These are phyloP conservation scores for Balearica regulorum DNA, from an alignment of 2,797 vertebrate genomes.

Conservation along the genomic window DNA sequence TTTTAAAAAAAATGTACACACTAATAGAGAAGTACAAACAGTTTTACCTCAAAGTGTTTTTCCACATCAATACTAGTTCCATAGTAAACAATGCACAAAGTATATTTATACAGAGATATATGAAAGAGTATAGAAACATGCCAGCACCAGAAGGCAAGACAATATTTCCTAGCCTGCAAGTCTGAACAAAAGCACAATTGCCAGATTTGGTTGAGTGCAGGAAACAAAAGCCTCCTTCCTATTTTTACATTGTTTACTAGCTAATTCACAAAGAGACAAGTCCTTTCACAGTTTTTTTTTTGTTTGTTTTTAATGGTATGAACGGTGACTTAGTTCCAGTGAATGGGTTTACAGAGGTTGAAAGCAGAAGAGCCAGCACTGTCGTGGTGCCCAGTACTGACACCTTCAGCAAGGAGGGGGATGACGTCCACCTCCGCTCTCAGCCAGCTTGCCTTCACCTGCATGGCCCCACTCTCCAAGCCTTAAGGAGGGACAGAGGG, in stretches of 20 bases:
- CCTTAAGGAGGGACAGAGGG: background rate
- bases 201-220: slow-evolving; percentile 37
- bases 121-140: slow-evolving; percentile 59
- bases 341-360: background rate
- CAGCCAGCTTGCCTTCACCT: slow-evolving; percentile 24
- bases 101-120: slow-evolving; percentile 62
- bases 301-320: slow-evolving; percentile 32
- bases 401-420: background rate
- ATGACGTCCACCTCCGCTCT: background rate
- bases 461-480: background rate
- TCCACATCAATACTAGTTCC: slow-evolving; percentile 61
- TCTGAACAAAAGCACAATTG: background rate
- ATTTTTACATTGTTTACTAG: slow-evolving; percentile 6
- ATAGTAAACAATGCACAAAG: slow-evolving; percentile 70
- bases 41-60: slow-evolving; percentile 67
- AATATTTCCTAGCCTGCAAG: slow-evolving; percentile 33
- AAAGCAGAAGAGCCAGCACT: background rate
- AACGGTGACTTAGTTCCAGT: background rate
- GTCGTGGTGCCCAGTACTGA: background rate
- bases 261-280: background rate
- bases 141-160: slow-evolving; percentile 70
- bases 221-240: slow-evolving; percentile 43
- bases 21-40: slow-evolving; percentile 74
- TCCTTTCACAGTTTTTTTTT: slow-evolving; percentile 65
- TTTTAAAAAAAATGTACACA: slow-evolving; percentile 66